phyloP scores from a whole-genome alignment of 1,140 invertebrate species.

The Hetaerina americana region DNA sequence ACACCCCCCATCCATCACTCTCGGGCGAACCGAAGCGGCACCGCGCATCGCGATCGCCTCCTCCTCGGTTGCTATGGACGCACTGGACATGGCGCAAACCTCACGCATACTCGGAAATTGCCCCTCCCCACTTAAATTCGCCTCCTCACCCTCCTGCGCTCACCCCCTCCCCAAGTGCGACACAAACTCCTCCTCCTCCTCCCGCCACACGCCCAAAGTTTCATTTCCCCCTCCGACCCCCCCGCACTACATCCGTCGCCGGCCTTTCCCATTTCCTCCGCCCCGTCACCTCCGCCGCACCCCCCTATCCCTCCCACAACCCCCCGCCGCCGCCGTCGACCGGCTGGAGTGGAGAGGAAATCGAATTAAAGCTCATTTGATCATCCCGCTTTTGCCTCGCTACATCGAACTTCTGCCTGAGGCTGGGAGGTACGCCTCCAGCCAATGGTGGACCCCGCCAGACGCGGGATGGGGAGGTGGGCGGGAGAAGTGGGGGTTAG shows the following conservation, averaged over 20 bases:
- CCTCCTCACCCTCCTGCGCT: too few relatives aligned
- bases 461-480: not conserved
- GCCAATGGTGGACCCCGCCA: not conserved
- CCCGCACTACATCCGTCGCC: not conserved
- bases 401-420: not conserved
- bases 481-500: not conserved
- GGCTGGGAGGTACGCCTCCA: not conserved
- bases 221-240: not conserved
- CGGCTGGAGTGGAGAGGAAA: not conserved
- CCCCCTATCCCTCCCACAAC: too few relatives aligned
- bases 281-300: not conserved
- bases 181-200: too few relatives aligned
- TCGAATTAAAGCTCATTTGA: not conserved
- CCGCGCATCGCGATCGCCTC: not conserved
- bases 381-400: not conserved
- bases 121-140: too few relatives aligned
- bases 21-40: not conserved
- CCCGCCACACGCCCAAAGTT: not conserved
- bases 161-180: too few relatives aligned
- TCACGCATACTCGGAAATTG: too few relatives aligned
- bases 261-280: not conserved
- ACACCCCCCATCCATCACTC: not conserved
- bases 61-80: not conserved
- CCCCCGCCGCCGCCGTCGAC: not conserved
- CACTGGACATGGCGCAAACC: not conserved